Base-by-base conservation (phyloP, 2,113 vertebrate species). In the Condylura cristata region DNA sequence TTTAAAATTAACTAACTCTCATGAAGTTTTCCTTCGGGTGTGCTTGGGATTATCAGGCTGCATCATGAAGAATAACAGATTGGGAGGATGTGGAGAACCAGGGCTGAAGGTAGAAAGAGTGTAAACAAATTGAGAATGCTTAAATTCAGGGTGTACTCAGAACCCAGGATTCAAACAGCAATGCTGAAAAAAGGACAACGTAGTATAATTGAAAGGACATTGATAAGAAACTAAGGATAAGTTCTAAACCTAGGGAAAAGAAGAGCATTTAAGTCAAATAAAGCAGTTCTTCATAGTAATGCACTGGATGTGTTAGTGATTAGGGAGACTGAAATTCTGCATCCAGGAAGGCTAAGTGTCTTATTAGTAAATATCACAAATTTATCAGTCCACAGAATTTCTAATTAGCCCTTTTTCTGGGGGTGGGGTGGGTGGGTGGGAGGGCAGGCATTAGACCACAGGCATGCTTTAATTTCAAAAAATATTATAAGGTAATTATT, bases 321-420 rank as follows among this genome's bases (percentile, higher is more conserved):
- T 58, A 93, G 37, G 8, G 24, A 92, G 39, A 87, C 14, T 80
- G 53, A 92, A 95, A 80, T 89, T 91, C 78, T 70, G 2, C 61
- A 12, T 81, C 24, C 13, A 37, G 28, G 18, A 39, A 71, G n/a
- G 2, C 34, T 68, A 51, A 70, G 1, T 79, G 30, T 37, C 11
- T 86, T 91, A n/a, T 78, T 91, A 85, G 41, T 48, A 88, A 93
- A 70, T 22, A 90, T 10, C 10, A 68, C 28, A 70, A 60, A 78
- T 58, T 71, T 86, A 58, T 46, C 10, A 83, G 41, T 20, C 3
- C 24, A 93, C 39, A 71, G 56, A 76, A 56, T 88, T 93, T 86
- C 18, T 53, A 70, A 56, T 74, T 91, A 70, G 41, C 10, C 4
- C 81, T 32, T 80, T 24, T 30, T 63, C 78, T 48, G 9, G 46